Evolutionary conservation across 2,113 vertebrate genomes (phyloP).

Genomic region (Rousettus leschenaultii): DNA sequence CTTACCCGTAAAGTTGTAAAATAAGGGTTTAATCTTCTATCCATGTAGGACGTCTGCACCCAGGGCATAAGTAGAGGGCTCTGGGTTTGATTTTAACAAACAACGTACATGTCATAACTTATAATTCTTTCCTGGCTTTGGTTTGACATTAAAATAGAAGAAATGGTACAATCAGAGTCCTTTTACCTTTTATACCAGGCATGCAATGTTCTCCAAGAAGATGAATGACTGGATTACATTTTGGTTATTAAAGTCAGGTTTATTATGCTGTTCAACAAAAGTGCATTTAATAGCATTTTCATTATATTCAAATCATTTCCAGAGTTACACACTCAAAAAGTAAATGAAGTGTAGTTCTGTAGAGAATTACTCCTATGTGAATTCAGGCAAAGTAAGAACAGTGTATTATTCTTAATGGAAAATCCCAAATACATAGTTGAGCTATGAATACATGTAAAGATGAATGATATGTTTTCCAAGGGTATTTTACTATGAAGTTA

Average conservation of each 20-base stretch:
- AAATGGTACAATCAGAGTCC: background rate
- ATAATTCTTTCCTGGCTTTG: slow-evolving; percentile 25
- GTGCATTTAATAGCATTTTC: slow-evolving; percentile 65
- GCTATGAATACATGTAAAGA: slow-evolving; percentile 59
- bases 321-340: slow-evolving; percentile 58
- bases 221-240: slow-evolving; percentile 34
- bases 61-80: background rate
- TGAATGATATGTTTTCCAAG: slow-evolving; percentile 61
- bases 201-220: slow-evolving; percentile 12
- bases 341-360: slow-evolving; percentile 66
- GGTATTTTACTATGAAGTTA: slow-evolving; percentile 51
- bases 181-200: slow-evolving; percentile 12
- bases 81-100: background rate
- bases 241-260: slow-evolving; percentile 61
- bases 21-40: background rate
- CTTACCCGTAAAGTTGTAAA: slow-evolving; percentile 8
- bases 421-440: slow-evolving; percentile 57
- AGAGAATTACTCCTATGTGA: slow-evolving; percentile 69
- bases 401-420: slow-evolving; percentile 66
- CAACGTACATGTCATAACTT: background rate
- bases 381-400: slow-evolving; percentile 68
- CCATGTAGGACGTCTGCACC: background rate
- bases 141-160: slow-evolving; percentile 20
- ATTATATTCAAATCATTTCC: slow-evolving; percentile 69
- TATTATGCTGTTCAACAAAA: slow-evolving; percentile 58